Base-by-base conservation (phyloP, 2,888 invertebrate genomes). In the Acleris cristana region DNA sequence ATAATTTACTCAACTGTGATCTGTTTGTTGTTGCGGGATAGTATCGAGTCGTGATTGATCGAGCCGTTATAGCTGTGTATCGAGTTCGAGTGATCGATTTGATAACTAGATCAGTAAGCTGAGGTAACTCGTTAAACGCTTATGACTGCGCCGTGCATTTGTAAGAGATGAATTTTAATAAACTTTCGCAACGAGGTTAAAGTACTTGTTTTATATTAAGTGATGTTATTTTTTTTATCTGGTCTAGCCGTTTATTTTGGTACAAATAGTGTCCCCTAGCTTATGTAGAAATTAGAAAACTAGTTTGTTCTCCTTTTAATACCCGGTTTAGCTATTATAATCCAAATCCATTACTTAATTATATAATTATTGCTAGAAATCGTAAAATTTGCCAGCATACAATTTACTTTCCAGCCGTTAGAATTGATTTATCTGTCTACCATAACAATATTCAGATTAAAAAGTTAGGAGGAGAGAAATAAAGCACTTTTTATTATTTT, bases 41-140 rank as follows among this genome's bases (percentile, higher is more conserved):
- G 52, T 34, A 63, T 54, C 53, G 57, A 40, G 53, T 66, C 61
- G 60, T 67, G 67, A 67, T 63, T 58, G 67, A 67, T 67, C 53
- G 67, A 26, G 23, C 54, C 48, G 58, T 48, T 63, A 45, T 49
- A 57, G 63, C 67, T 63, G 30, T 66, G 72, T 70, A 71, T 69
- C 59, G 68, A 40, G 40, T 14, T 40, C 40, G 40, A 71, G 59
- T 69, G 70, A 66, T 64, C 58, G 68, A 70, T 72, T 65, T 70
- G 64, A 70, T 66, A 69, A 71, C 64, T 70, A 64, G 70, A 65
- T 63, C 54, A 74, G 74, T 70, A 66, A 71, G 65, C 68, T 60
- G 68, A 73, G 73, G 76, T 76, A 77, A 73, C 78, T 76, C 72
- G 73, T 74, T 72, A 73, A 72, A 71, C 70, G 69, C 75, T 74